Conservation (phyloP, 2,113 vertebrate species). For the Bubo blakistoni region DNA sequence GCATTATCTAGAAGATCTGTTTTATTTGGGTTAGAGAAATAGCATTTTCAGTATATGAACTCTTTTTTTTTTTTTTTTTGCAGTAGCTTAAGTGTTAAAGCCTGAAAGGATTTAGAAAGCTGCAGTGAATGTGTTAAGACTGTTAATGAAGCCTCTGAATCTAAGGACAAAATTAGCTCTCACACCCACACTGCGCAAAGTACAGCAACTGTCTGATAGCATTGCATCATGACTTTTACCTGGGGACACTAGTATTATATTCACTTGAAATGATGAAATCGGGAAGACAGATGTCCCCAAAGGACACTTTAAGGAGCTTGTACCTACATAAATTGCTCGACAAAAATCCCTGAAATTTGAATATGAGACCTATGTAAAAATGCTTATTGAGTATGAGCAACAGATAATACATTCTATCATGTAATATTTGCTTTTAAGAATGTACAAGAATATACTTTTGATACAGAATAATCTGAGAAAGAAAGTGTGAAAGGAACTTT, state of each 20-base stretch:
- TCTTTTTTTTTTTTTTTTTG: not conserved
- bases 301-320: slow-evolving; percentile 77
- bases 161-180: slow-evolving; percentile 80
- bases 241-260: slow-evolving; percentile 72
- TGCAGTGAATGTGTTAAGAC: slow-evolving; percentile 78
- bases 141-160: slow-evolving; percentile 83
- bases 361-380: slow-evolving; percentile 55
- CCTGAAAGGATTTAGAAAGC: slow-evolving; percentile 74
- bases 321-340: slow-evolving; percentile 72
- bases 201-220: slow-evolving; percentile 78
- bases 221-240: slow-evolving; percentile 80
- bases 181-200: slow-evolving; percentile 73
- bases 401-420: not conserved
- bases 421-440: not conserved
- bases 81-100: slow-evolving; percentile 77
- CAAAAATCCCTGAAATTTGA: slow-evolving; percentile 71
- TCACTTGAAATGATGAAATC: slow-evolving; percentile 75
- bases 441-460: not conserved
- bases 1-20: not conserved
- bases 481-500: not conserved
- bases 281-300: slow-evolving; percentile 75
- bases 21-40: slow-evolving; percentile 21
- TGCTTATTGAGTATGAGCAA: slow-evolving; percentile 34
- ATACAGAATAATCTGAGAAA: not conserved
- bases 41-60: not conserved